A percentile compares a stretch with the other conserved stretches of the same genome.
Evolutionary conservation across 1,140 invertebrate species (phyloP).

Genomic region (Achatina immaculata): DNA sequence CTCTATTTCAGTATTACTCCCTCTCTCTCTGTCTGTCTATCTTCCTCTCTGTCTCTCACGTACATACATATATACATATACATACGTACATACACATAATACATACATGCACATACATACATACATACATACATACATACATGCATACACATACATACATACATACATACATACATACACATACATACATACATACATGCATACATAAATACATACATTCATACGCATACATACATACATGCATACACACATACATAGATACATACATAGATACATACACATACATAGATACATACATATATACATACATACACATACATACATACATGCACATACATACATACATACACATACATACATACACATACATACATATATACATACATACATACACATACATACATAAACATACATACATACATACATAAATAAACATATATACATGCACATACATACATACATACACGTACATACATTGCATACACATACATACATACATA

Average conservation of each 20-base stretch:
- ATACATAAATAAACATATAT: too few relatives aligned
- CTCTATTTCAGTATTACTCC: background rate
- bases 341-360: conserved; percentile 19
- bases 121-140: background rate
- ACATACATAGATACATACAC: conserved; percentile 11
- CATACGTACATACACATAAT: too few relatives aligned
- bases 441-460: conserved; percentile 11
- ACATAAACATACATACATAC: too few relatives aligned
- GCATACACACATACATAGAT: background rate
- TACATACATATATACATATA: too few relatives aligned
- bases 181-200: conserved; percentile 12
- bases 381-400: conserved; percentile 23
- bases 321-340: conserved; percentile 1
- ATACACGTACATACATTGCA: conserved; percentile 13
- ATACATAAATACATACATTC: too few relatives aligned
- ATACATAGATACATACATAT: background rate
- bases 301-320: conserved; percentile 4
- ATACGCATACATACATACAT: background rate
- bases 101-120: background rate
- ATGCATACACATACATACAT: background rate
- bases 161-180: background rate
- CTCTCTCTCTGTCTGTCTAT: conserved; percentile 9
- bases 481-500: too few relatives aligned
- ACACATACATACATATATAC: conserved; percentile 22
- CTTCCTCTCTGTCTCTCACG: background rate